Conservation (phyloP, 2,888 invertebrate species). For the Caenorhabditis doughertyi region DNA sequence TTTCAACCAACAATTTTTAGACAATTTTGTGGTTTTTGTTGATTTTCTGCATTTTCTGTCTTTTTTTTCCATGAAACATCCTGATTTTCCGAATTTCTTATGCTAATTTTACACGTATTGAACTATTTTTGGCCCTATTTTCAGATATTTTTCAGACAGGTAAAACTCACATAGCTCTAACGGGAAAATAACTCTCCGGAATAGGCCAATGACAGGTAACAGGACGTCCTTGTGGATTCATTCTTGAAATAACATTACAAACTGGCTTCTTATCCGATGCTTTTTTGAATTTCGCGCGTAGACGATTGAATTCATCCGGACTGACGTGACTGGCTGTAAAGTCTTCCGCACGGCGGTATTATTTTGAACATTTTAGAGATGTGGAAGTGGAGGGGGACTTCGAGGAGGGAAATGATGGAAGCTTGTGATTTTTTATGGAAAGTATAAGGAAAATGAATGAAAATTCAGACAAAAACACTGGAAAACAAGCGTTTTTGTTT, state of each 20-base stretch:
- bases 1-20: too few species aligned
- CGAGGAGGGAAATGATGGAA: not conserved
- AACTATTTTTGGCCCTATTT: not conserved
- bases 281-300: constrained; percentile 37
- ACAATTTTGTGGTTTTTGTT: too few species aligned
- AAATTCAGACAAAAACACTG: too few species aligned
- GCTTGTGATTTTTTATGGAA: too few species aligned
- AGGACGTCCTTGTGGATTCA: constrained; percentile 62
- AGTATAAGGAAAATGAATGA: too few species aligned
- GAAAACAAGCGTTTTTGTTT: too few species aligned
- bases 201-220: constrained; percentile 96
- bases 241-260: constrained; percentile 52
- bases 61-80: not conserved
- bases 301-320: constrained; percentile 23
- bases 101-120: not conserved
- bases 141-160: not conserved
- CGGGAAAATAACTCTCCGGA: constrained; percentile 98
- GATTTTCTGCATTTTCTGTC: too few species aligned
- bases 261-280: constrained; percentile 53
- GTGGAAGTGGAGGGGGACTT: not conserved
- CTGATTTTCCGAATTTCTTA: not conserved
- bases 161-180: constrained; percentile 87
- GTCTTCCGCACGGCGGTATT: constrained; percentile 21
- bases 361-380: not conserved
- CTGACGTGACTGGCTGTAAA: constrained; percentile 37